Base-by-base conservation (phyloP, 2,888 invertebrate species). In the Vanessa cardui region DNA sequence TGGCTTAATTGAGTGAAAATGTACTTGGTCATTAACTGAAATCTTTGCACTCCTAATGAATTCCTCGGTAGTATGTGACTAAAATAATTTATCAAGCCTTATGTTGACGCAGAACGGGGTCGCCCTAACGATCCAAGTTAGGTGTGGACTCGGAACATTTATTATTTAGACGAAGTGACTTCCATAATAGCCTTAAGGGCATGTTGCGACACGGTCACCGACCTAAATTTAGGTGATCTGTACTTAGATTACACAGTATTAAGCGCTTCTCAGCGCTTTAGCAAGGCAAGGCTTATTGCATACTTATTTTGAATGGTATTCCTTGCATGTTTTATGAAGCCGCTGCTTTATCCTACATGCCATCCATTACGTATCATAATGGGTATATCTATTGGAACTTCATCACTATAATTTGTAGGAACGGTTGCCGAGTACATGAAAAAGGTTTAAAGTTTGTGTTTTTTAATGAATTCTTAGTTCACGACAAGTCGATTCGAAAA, bases 101-200 rank as follows among this genome's bases (percentile, higher is more conserved):
- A 68, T 67, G 67, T 75, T 72, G 74, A 77, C 77, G 77, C 78
- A 76, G 77, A 70, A 72, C 67, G 76, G 73, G 64, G 74, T 74
- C 74, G 77, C 74, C 78, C 78, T 84, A 84, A 84, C 81, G 84
- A 84, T 76, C 76, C 69, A 77, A 80, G 78, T 80, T 82, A 80
- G 77, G 77, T 79, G 79, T 74, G 80, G 76, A 77, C 75, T 78
- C 76, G 66, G 75, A 74, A 78, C 79, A 82, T 84, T 79, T 82
- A 84, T 84, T 83, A 84, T 84, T 83, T 79, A 83, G 75, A 75
- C 50, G 60, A 64, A 69, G 71, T 79, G 72, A 71, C 69, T 71
- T 69, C 62, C 64, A 72, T 66, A 70, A 68, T 72, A 72, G 68
- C 65, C 65, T 63, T 68, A 50, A 54, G 65, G 71, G 68, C 64